phyloP scores from a whole-genome alignment of 2,797 vertebrate genomes.

The Pseudomugil gertrudae region DNA sequence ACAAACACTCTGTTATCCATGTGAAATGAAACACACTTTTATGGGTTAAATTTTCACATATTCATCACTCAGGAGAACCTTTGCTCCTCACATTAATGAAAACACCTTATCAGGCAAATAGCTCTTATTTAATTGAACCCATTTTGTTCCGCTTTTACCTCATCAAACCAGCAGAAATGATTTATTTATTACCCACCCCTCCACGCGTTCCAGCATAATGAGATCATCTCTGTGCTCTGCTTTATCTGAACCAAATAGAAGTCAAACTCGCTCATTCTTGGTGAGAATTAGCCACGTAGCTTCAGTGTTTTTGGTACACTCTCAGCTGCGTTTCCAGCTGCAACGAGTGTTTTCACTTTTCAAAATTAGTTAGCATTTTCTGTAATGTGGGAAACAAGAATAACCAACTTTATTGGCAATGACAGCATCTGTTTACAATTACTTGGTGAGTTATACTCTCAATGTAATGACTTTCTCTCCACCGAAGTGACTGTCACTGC shows the following conservation, averaged over 20 bases:
- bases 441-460: conserved; percentile 33
- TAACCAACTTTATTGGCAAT: conserved; percentile 16
- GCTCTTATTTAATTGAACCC: background rate
- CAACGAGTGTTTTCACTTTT: conserved; percentile 17
- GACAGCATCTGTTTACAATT: conserved; percentile 23
- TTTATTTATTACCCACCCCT: background rate
- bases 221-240: background rate
- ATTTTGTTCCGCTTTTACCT: background rate
- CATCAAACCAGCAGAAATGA: background rate
- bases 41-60: background rate
- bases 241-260: background rate
- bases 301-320: background rate
- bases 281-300: background rate
- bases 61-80: too few species aligned
- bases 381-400: conserved; percentile 8
- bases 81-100: background rate
- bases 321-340: conserved; percentile 5
- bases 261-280: background rate
- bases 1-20: background rate
- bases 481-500: conserved; percentile 32
- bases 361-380: conserved; percentile 15
- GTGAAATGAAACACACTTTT: background rate
- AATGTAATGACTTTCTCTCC: conserved; percentile 37
- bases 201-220: background rate
- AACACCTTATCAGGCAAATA: background rate